phyloP scores from a whole-genome alignment of 1,140 invertebrate species.

The Yoshiicerus persimilis region DNA sequence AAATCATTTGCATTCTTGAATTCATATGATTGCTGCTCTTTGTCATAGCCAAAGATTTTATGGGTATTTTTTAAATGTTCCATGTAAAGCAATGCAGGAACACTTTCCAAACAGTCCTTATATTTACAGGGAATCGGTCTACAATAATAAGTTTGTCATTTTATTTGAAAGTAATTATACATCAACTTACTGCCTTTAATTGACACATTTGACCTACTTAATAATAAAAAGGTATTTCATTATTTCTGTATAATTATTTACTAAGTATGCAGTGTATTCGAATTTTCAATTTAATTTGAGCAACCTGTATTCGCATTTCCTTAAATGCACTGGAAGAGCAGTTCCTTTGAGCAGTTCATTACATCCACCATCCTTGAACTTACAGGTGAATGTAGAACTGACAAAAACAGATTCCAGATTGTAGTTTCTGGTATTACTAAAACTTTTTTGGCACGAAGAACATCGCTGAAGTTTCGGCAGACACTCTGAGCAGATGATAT shows the following conservation, averaged over 20 bases:
- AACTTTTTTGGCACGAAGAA: slow-evolving; percentile 32
- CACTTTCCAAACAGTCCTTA: not conserved
- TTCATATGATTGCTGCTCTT: not conserved
- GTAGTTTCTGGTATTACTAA: slow-evolving; percentile 34
- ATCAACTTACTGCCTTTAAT: no score
- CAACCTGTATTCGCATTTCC: slow-evolving; percentile 37
- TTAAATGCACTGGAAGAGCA: slow-evolving; percentile 28
- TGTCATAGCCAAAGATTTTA: not conserved
- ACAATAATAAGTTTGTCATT: not conserved
- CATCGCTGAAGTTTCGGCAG: not conserved
- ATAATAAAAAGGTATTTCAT: no score
- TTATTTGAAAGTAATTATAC: no score
- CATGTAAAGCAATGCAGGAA: not conserved
- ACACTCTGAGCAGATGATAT: slow-evolving; percentile 39
- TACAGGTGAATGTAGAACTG: slow-evolving; percentile 42
- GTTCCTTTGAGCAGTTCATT: slow-evolving; percentile 32
- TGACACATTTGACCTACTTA: no score
- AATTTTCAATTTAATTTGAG: no score
- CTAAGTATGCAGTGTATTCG: no score
- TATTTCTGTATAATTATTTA: no score
- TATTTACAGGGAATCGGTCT: not conserved
- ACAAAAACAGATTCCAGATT: slow-evolving; percentile 34
- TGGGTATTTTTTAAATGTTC: not conserved
- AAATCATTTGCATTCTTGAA: not conserved
- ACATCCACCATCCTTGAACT: slow-evolving; percentile 36